These are phyloP conservation scores for Oryzias melastigma DNA, from an alignment of 2,113 vertebrate species.

Conservation along the genomic window DNA sequence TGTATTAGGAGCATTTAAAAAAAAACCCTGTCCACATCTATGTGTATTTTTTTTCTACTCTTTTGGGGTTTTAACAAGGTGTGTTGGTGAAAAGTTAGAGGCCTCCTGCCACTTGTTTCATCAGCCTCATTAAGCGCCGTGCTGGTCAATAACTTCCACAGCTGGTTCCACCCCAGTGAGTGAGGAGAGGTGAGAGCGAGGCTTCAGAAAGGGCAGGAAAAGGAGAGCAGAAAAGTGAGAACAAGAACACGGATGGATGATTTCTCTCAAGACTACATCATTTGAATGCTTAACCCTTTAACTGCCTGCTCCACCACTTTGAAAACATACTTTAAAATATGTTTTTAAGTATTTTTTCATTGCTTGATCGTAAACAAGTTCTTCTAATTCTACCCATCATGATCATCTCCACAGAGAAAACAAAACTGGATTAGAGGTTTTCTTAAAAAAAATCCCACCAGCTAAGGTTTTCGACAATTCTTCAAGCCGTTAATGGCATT, in stretches of 20 bases:
- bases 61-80: slow-evolving; percentile 41
- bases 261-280: slow-evolving; percentile 13
- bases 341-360: too few species aligned
- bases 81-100: slow-evolving; percentile 52
- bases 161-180: slow-evolving; percentile 32
- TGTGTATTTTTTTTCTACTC: slow-evolving; percentile 1
- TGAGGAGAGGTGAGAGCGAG: slow-evolving; percentile 16
- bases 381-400: slow-evolving; percentile 31
- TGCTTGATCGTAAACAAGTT: slow-evolving; percentile 53
- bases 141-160: slow-evolving; percentile 47
- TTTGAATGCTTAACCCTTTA: too few species aligned
- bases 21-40: slow-evolving; percentile 3
- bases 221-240: neutral
- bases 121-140: slow-evolving; percentile 63
- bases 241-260: slow-evolving; percentile 11
- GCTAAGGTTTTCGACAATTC: slow-evolving; percentile 35
- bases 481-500: slow-evolving; percentile 24
- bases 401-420: slow-evolving; percentile 43
- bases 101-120: slow-evolving; percentile 53
- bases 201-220: slow-evolving; percentile 11
- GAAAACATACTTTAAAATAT: too few species aligned
- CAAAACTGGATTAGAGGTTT: slow-evolving; percentile 38
- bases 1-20: slow-evolving; percentile 15
- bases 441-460: slow-evolving; percentile 12
- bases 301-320: too few species aligned